Evolutionary conservation across 2,888 invertebrate genomes (phyloP).

Genomic region (Lochmaea crataegi): DNA sequence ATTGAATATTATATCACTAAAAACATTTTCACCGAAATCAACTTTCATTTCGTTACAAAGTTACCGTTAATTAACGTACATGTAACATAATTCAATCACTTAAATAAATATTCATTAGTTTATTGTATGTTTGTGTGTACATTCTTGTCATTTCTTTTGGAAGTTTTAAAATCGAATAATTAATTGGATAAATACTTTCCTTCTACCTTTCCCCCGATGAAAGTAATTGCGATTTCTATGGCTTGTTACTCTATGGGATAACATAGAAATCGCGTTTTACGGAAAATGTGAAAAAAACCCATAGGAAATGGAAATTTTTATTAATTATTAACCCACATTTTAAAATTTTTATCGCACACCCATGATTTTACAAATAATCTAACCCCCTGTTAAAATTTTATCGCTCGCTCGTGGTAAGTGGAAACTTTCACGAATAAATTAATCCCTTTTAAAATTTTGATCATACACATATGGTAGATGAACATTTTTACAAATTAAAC

Average conservation of each 20-base stretch:
- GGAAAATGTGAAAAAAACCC: too few relatives aligned
- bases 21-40: conserved; percentile 9
- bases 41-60: conserved; percentile 10
- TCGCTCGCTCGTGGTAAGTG: too few relatives aligned
- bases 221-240: not conserved
- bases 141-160: not conserved
- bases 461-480: too few relatives aligned
- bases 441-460: too few relatives aligned
- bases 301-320: too few relatives aligned
- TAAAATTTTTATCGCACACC: too few relatives aligned
- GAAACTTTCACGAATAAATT: too few relatives aligned
- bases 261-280: too few relatives aligned
- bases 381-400: too few relatives aligned
- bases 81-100: not conserved
- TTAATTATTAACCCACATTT: too few relatives aligned
- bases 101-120: conserved; percentile 20
- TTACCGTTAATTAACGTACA: conserved; percentile 15
- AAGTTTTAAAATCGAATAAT: not conserved
- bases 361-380: too few relatives aligned
- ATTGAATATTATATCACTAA: conserved; percentile 17
- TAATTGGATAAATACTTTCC: not conserved
- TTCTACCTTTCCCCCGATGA: not conserved
- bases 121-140: not conserved
- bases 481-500: too few relatives aligned
- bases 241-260: not conserved